Evolutionary conservation across 2,113 vertebrate genomes (phyloP).

Genomic region (Atrichornis clamosus): DNA sequence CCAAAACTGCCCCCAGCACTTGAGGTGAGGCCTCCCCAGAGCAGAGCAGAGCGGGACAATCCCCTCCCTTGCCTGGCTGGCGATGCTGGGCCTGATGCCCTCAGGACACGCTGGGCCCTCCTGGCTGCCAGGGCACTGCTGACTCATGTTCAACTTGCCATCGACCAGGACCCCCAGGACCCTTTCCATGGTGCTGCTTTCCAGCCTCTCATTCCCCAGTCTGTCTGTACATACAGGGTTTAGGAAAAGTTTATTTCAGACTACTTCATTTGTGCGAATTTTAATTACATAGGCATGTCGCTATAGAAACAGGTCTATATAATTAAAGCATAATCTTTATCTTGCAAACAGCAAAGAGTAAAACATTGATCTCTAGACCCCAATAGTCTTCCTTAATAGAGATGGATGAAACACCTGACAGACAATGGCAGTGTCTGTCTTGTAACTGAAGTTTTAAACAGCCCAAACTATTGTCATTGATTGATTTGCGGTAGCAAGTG

Average conservation of each 20-base stretch:
- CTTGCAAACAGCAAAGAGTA: background rate
- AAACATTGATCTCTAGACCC: background rate
- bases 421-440: background rate
- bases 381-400: background rate
- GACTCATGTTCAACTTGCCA: background rate
- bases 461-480: background rate
- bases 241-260: background rate
- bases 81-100: background rate
- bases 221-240: too few species aligned
- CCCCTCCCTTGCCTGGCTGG: background rate
- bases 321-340: background rate
- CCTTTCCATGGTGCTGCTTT: rapidly evolving
- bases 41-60: background rate
- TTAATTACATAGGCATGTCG: background rate
- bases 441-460: background rate
- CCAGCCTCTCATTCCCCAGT: background rate
- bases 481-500: background rate
- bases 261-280: background rate
- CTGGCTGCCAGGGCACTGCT: background rate
- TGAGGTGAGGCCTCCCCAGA: rapidly evolving
- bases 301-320: background rate
- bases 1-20: background rate
- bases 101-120: background rate
- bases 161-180: background rate
- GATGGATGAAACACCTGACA: background rate